phyloP scores from a whole-genome alignment of 1,140 invertebrate genomes.

The Neodiprion pinetum region DNA sequence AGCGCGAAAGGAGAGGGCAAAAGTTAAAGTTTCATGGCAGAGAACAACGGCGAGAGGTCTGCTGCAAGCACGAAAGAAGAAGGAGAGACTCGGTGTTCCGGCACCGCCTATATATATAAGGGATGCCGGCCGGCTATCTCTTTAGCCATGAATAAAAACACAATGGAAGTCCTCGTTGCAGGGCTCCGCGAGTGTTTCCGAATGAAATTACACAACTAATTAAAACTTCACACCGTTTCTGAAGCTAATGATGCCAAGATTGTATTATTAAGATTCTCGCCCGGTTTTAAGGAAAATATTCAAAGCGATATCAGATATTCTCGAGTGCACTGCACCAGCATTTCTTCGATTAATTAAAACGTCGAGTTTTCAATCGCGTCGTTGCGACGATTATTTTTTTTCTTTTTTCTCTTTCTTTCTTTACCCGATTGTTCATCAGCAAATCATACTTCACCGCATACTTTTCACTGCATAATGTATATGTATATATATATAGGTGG shows the following conservation, averaged over 20 bases:
- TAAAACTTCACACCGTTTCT: conserved; percentile 60
- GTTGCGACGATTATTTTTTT: too few relatives aligned
- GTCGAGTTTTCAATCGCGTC: too few relatives aligned
- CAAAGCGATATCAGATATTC: too few relatives aligned
- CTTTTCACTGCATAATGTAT: too few relatives aligned
- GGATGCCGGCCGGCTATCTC: conserved; percentile 33
- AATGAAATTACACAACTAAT: conserved; percentile 61
- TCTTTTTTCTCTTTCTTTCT: too few relatives aligned
- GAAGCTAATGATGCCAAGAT: conserved; percentile 59
- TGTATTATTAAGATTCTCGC: conserved; percentile 55
- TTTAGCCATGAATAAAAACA: conserved; percentile 56
- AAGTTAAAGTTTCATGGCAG: conserved; percentile 38
- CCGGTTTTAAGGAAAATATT: not conserved
- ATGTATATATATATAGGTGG: too few relatives aligned
- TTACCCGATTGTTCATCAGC: too few relatives aligned
- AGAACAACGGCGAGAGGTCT: not conserved
- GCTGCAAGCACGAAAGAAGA: not conserved
- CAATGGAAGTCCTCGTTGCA: conserved; percentile 45
- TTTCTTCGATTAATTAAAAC: too few relatives aligned
- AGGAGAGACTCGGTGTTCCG: not conserved
- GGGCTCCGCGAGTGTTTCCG: conserved; percentile 52
- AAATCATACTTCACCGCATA: too few relatives aligned
- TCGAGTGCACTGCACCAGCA: too few relatives aligned
- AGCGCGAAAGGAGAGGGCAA: conserved; percentile 23
- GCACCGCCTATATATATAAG: conserved; percentile 33